Conservation (phyloP, 2,888 invertebrate genomes). For the Acanthosoma haemorrhoidale region DNA sequence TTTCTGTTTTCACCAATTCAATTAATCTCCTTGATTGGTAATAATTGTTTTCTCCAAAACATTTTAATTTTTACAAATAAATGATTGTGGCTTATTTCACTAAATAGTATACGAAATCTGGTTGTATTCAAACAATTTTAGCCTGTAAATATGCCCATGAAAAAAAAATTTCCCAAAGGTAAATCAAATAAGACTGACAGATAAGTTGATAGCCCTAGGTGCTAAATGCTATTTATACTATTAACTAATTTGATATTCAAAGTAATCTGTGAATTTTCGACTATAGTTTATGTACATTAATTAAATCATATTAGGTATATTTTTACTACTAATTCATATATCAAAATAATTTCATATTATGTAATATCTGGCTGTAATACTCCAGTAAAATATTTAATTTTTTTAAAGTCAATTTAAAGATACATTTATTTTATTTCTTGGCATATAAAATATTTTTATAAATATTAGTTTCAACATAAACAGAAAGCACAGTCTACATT, state of each 20-base stretch:
- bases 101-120: too few species aligned
- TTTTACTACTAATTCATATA: not conserved
- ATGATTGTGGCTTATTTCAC: too few species aligned
- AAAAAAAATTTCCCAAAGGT: not conserved
- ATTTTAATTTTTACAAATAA: too few species aligned
- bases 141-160: not conserved
- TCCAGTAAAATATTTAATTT: not conserved
- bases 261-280: not conserved
- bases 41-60: too few species aligned
- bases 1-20: too few species aligned
- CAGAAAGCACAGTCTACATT: not conserved
- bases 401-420: not conserved
- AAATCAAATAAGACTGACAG: not conserved
- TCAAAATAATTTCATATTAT: not conserved
- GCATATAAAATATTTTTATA: not conserved
- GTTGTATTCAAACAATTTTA: not conserved
- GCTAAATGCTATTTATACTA: not conserved
- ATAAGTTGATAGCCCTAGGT: not conserved
- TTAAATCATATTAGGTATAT: conserved; percentile 1
- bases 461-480: not conserved
- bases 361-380: not conserved
- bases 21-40: too few species aligned
- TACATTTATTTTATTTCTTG: too few species aligned
- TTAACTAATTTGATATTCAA: not conserved
- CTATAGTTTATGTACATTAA: not conserved